phyloP scores from a whole-genome alignment of 2,888 invertebrate species.

The Phyto melanocephala region DNA sequence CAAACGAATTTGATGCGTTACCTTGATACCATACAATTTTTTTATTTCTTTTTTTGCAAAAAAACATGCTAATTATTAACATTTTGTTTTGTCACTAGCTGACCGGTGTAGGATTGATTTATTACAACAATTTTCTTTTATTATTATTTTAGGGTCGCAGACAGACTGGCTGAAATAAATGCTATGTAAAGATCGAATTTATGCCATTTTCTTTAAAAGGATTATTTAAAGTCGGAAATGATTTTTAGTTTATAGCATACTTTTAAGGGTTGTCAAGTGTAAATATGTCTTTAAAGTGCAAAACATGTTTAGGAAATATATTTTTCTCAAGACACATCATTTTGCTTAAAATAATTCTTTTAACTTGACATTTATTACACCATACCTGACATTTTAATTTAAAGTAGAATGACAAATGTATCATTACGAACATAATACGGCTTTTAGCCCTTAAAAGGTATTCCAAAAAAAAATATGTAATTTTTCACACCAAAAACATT shows the following conservation, averaged over 20 bases:
- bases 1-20: not conserved
- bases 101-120: conserved; percentile 28
- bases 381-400: too few relatives aligned
- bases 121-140: not conserved
- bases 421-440: too few relatives aligned
- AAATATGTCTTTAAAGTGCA: too few relatives aligned
- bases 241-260: not conserved
- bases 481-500: too few relatives aligned
- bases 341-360: too few relatives aligned
- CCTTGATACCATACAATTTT: not conserved
- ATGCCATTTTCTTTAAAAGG: not conserved
- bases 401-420: too few relatives aligned
- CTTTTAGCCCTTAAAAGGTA: too few relatives aligned
- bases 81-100: conserved; percentile 31
- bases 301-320: too few relatives aligned
- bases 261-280: not conserved
- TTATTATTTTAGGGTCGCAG: not conserved
- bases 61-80: not conserved
- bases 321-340: too few relatives aligned
- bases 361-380: too few relatives aligned
- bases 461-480: too few relatives aligned
- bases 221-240: not conserved
- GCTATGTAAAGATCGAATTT: not conserved
- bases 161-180: not conserved
- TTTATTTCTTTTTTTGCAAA: not conserved